Evolutionary conservation across 2,888 invertebrate species (phyloP), one percentile per base, ranked within the genome.

Genomic region (Luperina nickerlii): DNA sequence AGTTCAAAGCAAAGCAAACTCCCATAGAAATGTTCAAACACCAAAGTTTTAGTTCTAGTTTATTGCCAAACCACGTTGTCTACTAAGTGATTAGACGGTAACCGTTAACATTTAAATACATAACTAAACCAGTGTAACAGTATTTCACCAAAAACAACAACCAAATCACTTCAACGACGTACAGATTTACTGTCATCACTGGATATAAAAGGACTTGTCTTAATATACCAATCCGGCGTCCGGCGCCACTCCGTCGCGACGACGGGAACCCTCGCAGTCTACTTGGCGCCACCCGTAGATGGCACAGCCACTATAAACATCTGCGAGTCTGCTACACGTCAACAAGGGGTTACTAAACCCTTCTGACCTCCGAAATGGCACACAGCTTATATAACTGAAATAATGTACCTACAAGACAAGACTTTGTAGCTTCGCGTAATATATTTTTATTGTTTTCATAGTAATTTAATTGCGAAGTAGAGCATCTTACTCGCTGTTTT

Each of bases 201-300:
- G 18, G 62, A 67, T 66, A 74, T 79, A 86, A 83, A 74, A 74
- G 76, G 66, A 72, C 67, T 42, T 45, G 62, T 66, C 72, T 76
- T 79, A 78, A 77, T 86, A 76, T 57, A 68, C 51, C 71, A 27
- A 78, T 75, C 51, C 60, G 82, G 85, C 83, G 78, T 76, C 77
- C 67, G 96, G 95, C 95, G 96, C 95, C 96, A 73, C 51, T 42
- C 78, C 72, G 96, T 92, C 95, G 94, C 93, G 94, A 85, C 94
- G 88, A 72, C 86, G 78, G 63, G 71, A 79, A 48, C 75, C 75
- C 74, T 89, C 81, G 88, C 91, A 95, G 95, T 92, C 95, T 89
- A 81, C 78, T 79, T 88, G 96, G 95, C 96, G 95, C 95, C 95
- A 87, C 54, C 76, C 85, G 87, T 91, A 83, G 88, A 88, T 89